Conservation (phyloP, 2,797 vertebrate genomes). For the Microchirus variegatus region DNA sequence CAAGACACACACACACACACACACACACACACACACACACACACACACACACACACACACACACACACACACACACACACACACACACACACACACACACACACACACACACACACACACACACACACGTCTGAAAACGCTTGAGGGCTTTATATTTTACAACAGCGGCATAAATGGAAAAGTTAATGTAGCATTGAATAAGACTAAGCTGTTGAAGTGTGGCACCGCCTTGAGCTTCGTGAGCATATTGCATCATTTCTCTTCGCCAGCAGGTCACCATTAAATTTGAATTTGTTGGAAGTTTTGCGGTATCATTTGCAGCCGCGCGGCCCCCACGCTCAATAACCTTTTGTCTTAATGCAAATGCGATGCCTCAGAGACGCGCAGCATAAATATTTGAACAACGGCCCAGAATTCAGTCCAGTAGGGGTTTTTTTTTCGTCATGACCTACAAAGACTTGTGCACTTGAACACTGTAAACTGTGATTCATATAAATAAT, state of each 20-base stretch:
- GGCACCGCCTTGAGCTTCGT: slow-evolving; percentile 82
- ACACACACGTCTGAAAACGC: slow-evolving; percentile 65
- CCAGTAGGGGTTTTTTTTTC: slow-evolving; percentile 36
- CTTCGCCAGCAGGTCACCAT: slow-evolving; percentile 84
- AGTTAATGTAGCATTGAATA: slow-evolving; percentile 95
- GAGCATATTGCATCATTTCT: slow-evolving; percentile 86
- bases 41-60: slow-evolving; percentile 29
- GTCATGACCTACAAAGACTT: slow-evolving; percentile 45
- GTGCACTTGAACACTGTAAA: slow-evolving; percentile 36
- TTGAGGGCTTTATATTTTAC: slow-evolving; percentile 88
- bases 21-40: slow-evolving; percentile 30
- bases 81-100: slow-evolving; percentile 13
- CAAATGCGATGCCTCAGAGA: slow-evolving; percentile 78
- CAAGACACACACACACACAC: slow-evolving; percentile 29
- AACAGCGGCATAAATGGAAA: slow-evolving; percentile 89
- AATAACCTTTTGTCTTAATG: slow-evolving; percentile 86
- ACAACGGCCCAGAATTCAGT: slow-evolving; percentile 72
- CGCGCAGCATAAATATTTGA: slow-evolving; percentile 84
- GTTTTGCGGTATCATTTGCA: slow-evolving; percentile 84
- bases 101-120: slow-evolving; percentile 29
- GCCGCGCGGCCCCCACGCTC: slow-evolving; percentile 68
- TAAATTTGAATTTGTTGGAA: slow-evolving; percentile 86
- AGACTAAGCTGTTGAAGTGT: slow-evolving; percentile 85
- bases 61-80: slow-evolving; percentile 19
- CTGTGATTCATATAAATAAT: not conserved